Evolutionary conservation across 2,888 invertebrate species (phyloP).

Genomic region (Serrognathus titanus): DNA sequence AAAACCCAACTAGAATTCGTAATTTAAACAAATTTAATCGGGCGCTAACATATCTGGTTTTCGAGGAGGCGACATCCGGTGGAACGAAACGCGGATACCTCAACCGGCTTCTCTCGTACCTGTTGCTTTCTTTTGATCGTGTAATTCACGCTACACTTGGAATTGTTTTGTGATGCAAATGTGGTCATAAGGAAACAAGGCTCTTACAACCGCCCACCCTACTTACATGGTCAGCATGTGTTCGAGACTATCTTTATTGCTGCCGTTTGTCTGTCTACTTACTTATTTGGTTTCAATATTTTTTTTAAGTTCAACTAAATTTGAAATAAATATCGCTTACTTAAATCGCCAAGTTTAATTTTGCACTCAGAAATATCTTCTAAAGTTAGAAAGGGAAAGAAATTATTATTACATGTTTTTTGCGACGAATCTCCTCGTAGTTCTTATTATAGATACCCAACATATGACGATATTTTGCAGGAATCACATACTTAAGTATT

Average conservation of each 20-base stretch:
- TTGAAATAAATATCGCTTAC: background rate
- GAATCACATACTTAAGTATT: no score
- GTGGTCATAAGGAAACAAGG: slow-evolving; percentile 38
- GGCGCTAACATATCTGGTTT: background rate
- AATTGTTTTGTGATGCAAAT: slow-evolving; percentile 41
- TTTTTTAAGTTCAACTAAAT: background rate
- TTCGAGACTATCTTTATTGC: slow-evolving; percentile 34
- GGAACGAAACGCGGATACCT: background rate
- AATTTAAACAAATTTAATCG: slow-evolving; percentile 1
- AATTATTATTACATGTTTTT: no score
- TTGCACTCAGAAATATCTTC: no score
- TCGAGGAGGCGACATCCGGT: background rate
- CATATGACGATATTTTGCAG: no score
- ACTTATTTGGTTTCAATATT: background rate
- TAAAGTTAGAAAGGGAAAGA: no score
- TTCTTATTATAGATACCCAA: no score
- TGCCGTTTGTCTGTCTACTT: slow-evolving; percentile 10
- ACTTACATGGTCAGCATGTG: slow-evolving; percentile 35
- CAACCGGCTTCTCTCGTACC: background rate
- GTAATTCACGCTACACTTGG: slow-evolving; percentile 6
- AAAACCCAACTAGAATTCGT: background rate
- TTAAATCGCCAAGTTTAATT: background rate
- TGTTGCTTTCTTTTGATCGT: background rate
- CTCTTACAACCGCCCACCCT: slow-evolving; percentile 39
- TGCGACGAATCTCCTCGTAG: no score